Evolutionary conservation across 2,113 vertebrate species (phyloP).

Genomic region (Cyprinodon variegatus): DNA sequence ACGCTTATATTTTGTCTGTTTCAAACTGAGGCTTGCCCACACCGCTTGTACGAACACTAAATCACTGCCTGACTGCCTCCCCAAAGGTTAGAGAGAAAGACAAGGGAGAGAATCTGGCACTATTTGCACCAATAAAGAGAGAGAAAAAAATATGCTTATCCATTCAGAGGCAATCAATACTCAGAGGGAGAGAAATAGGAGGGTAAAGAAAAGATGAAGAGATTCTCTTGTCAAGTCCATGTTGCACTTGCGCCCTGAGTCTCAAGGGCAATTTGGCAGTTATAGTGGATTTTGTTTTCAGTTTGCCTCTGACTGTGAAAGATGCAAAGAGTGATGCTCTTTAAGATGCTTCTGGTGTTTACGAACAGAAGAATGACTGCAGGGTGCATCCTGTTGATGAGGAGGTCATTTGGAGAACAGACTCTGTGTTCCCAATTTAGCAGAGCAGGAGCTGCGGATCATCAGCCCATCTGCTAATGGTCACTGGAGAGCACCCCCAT

Average conservation of each 20-base stretch:
- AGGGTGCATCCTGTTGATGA: conserved; percentile 71
- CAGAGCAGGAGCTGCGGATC: conserved; percentile 49
- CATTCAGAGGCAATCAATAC: conserved; percentile 62
- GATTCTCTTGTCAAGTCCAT: conserved; percentile 61
- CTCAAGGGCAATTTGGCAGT: conserved; percentile 55
- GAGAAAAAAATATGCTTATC: conserved; percentile 50
- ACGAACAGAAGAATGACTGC: conserved; percentile 64
- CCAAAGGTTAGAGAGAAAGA: conserved; percentile 44
- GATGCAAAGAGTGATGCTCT: conserved; percentile 51
- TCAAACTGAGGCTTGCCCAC: conserved; percentile 42
- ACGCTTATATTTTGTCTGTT: conserved; percentile 66
- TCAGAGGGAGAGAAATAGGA: conserved; percentile 25
- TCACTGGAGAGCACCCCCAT: conserved; percentile 47
- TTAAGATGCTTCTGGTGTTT: conserved; percentile 45
- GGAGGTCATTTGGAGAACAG: conserved; percentile 61
- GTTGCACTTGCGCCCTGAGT: conserved; percentile 31
- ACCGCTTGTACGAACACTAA: conserved; percentile 35
- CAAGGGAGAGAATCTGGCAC: not conserved
- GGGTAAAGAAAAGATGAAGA: conserved; percentile 36
- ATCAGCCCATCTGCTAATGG: conserved; percentile 61
- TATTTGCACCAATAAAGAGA: conserved; percentile 52
- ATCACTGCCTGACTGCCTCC: conserved; percentile 31
- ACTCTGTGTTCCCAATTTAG: conserved; percentile 68
- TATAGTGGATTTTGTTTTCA: conserved; percentile 48
- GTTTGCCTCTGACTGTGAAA: conserved; percentile 40